These are phyloP conservation scores for Pholis gunnellus DNA, from an alignment of 2,113 vertebrate genomes.

Conservation along the genomic window DNA sequence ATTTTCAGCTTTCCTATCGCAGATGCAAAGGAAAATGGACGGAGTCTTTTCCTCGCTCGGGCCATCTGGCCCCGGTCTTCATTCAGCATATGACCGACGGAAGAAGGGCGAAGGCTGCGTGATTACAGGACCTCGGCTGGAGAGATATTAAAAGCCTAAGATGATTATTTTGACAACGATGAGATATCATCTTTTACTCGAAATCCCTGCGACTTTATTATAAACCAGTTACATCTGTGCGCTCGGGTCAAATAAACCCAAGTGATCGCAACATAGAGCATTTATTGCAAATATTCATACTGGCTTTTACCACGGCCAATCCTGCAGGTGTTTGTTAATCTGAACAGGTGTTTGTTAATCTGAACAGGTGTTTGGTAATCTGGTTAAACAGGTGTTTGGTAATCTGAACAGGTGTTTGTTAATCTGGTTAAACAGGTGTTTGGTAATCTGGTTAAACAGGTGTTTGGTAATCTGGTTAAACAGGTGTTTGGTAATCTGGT, in stretches of 20 bases:
- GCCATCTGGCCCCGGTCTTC: conserved; percentile 60
- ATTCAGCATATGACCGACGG: conserved; percentile 11
- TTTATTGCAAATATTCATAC: neutral
- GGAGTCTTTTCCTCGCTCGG: conserved; percentile 25
- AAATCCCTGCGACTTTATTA: conserved; percentile 42
- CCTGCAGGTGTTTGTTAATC: neutral
- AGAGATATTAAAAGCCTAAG: conserved; percentile 54
- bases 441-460: no score
- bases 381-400: no score
- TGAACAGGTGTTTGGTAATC: no score
- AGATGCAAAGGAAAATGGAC: conserved; percentile 45
- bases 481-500: no score
- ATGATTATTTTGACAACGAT: conserved; percentile 61
- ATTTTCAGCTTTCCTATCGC: conserved; percentile 52
- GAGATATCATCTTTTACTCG: conserved; percentile 30
- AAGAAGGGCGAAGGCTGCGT: conserved; percentile 34
- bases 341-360: no score
- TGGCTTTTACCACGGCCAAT: neutral
- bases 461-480: no score
- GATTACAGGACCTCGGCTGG: conserved; percentile 26
- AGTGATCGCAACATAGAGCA: neutral
- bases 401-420: no score
- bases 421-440: no score
- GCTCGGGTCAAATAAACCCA: neutral
- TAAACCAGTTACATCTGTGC: conserved; percentile 27